Base-by-base conservation (phyloP, 2,797 vertebrate species). In the Corythornis leucogaster region DNA sequence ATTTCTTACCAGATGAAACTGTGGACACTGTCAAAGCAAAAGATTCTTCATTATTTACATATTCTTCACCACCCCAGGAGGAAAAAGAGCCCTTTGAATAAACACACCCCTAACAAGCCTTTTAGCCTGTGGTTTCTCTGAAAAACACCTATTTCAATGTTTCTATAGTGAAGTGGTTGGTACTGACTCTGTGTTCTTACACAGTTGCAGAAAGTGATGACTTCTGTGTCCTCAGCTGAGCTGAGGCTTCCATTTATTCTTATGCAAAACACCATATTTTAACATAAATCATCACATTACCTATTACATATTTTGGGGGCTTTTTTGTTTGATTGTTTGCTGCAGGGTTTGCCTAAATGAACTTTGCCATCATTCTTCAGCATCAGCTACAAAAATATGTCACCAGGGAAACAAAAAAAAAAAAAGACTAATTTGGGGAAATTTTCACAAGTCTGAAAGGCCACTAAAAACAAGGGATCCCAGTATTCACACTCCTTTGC, bases 191-290 rank as follows among this genome's bases (percentile, higher is more conserved):
- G 19, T 4, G 5, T 30, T 70, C 73, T 53, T 33, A 50, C 21
- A 50, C 13, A 12, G 24, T 11, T 38, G 12, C 26, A 64, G 33
- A 53, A 50, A 76, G 43, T 9, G 12, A 15, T 4, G 43, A 43
- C 21, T 83, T 28, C 40, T 59, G n/a, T 31, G 48, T n/a, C 22
- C n/a, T 38, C 0, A 0, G 2, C 48, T 43, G 16, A 40, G 38
- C 40, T 11, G 20, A 79, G 30, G 28, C 3, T 80, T 66, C 26
- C 12, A 17, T 66, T 58, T 69, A 7, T 40, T 85, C 45, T 69
- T 55, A 30, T 0, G 2, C 26, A 77, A 76, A 69, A 2, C 9
- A 43, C n/a, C 0, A 0, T 10, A 25, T 15, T 62, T 70, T 73
- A n/a, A 80, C 24, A 7, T 54, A 71, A 75, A 81, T 26, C 3